Evolutionary conservation across 2,888 invertebrate species (phyloP).

Genomic region (Tholera decimalis): DNA sequence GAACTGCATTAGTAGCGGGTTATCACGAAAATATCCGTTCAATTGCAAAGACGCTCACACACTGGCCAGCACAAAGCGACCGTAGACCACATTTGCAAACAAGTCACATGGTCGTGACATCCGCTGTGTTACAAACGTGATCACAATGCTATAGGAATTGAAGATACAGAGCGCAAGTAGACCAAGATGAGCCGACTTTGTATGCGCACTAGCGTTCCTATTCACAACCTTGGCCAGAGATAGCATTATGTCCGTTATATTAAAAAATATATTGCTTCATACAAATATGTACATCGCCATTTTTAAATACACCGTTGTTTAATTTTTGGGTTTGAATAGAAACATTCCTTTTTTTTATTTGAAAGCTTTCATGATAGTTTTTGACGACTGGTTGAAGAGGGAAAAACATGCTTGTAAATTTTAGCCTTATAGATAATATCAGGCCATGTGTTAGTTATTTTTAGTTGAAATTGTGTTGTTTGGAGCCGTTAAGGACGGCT

Average conservation of each 20-base stretch:
- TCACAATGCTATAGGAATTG: constrained; percentile 75
- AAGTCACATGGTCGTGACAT: constrained; percentile 85
- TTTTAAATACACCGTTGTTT: constrained; percentile 78
- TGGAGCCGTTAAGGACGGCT: no score
- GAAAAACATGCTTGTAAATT: constrained; percentile 5
- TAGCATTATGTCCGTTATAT: constrained; percentile 82
- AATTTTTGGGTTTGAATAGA: constrained; percentile 38
- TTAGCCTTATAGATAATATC: background rate
- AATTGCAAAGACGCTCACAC: constrained; percentile 75
- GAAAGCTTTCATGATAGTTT: background rate
- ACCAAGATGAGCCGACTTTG: constrained; percentile 75
- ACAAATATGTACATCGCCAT: constrained; percentile 70
- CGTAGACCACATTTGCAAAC: constrained; percentile 80
- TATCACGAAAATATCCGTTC: constrained; percentile 78
- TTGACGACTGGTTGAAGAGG: background rate
- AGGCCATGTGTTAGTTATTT: constrained; percentile 4
- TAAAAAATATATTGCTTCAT: constrained; percentile 76
- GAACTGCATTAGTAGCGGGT: constrained; percentile 34
- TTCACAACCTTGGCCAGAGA: constrained; percentile 80
- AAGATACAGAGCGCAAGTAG: constrained; percentile 74
- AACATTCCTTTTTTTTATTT: constrained; percentile 22
- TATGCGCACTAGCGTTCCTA: constrained; percentile 75
- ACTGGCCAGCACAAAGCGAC: constrained; percentile 78
- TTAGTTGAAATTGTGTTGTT: constrained; percentile 23
- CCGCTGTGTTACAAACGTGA: constrained; percentile 86